phyloP scores from a whole-genome alignment of 2,888 invertebrate genomes.

The Ormia ochracea region DNA sequence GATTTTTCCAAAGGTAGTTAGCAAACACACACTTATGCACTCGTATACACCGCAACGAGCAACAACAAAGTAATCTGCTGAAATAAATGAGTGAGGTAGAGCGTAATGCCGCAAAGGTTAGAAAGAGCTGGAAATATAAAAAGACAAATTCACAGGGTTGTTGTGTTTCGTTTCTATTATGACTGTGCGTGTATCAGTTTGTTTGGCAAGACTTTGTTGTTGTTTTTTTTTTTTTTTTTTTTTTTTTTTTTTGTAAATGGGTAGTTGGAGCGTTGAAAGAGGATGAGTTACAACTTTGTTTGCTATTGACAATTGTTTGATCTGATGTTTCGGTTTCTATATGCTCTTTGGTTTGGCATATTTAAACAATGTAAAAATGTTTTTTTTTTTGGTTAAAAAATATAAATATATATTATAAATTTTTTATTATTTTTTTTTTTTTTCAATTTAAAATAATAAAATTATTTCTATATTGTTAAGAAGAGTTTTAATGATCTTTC shows the following conservation, averaged over 20 bases:
- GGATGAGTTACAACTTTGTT: background rate
- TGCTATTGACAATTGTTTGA: background rate
- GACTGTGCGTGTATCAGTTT: background rate
- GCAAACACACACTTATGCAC: background rate
- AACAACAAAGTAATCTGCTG: background rate
- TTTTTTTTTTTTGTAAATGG: background rate
- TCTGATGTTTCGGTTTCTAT: background rate
- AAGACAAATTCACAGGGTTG: conserved; percentile 11
- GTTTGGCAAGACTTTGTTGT: background rate
- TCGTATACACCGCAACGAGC: background rate
- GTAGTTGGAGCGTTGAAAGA: conserved; percentile 12
- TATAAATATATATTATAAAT: too few relatives aligned
- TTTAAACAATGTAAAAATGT: background rate
- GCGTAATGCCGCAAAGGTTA: background rate
- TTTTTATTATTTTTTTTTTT: too few relatives aligned
- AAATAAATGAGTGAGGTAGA: background rate
- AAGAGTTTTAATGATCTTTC: too few relatives aligned
- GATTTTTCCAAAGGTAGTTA: conserved; percentile 46
- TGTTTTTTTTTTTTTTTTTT: too few relatives aligned
- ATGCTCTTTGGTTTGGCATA: background rate
- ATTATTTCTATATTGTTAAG: too few relatives aligned
- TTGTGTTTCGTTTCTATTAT: background rate
- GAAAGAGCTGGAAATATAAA: background rate
- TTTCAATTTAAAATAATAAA: too few relatives aligned
- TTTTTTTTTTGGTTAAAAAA: background rate